Evolutionary conservation across 2,888 invertebrate genomes (phyloP).

Genomic region (Auanema sp.): DNA sequence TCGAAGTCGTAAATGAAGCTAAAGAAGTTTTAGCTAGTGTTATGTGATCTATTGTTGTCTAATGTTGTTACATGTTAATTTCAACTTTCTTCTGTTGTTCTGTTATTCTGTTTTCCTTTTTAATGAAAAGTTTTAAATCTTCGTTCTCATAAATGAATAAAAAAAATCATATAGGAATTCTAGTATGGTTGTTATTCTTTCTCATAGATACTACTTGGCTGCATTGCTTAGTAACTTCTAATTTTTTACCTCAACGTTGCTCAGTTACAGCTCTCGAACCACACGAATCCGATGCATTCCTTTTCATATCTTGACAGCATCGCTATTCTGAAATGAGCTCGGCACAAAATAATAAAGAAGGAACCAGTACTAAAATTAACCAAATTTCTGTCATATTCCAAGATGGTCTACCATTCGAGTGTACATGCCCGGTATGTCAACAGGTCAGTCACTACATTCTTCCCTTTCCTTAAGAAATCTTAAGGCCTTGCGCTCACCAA

Average conservation of each 20-base stretch:
- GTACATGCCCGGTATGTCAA: constrained; percentile 34
- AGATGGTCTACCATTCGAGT: constrained; percentile 24
- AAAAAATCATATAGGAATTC: too few relatives aligned
- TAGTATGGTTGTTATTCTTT: too few relatives aligned
- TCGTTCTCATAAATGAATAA: not conserved
- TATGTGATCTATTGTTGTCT: constrained; percentile 1
- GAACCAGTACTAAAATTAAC: too few relatives aligned
- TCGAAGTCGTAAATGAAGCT: not conserved
- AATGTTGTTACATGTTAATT: constrained; percentile 15
- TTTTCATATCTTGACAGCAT: too few relatives aligned
- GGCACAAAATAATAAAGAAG: too few relatives aligned
- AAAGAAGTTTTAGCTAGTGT: not conserved
- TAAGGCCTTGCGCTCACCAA: constrained; percentile 49
- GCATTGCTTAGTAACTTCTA: too few relatives aligned
- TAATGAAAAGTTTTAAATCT: not conserved
- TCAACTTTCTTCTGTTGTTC: constrained; percentile 8
- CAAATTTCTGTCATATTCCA: not conserved
- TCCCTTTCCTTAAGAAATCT: not conserved
- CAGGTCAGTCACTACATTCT: constrained; percentile 13
- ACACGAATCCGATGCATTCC: too few relatives aligned
- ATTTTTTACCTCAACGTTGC: too few relatives aligned
- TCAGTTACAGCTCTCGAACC: too few relatives aligned
- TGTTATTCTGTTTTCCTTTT: not conserved
- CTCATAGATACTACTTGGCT: too few relatives aligned
- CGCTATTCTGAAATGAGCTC: too few relatives aligned